Evolutionary conservation across 1,140 invertebrate genomes (phyloP), one percentile per base, ranked within the genome.

Genomic region (Leptinotarsa undecemlineata): DNA sequence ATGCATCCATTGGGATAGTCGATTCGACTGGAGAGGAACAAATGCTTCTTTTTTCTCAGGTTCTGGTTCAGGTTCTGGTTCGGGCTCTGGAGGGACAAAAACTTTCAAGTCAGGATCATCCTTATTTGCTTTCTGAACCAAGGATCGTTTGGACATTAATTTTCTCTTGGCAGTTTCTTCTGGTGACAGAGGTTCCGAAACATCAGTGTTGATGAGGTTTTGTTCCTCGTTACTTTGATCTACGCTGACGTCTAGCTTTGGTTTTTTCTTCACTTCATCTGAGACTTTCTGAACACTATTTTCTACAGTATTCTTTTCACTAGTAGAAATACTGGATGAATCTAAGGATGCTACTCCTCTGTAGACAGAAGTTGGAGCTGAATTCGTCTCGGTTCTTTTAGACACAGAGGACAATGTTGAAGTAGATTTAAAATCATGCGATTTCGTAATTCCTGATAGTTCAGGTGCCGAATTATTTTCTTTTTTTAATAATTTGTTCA

Each of bases 11-110:
- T 79, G 74, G 19, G 83, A 83, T n/a, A 85, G 57, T 48, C 82
- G 76, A 71, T 85, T 85, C 1, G 83, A 83, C 70, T 84, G 82
- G 23, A 85, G 74, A 66, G 84, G 84, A 15, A 84, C 80, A 69
- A 85, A 85, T 11, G 68, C 64, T 5, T 76, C 73, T 78, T 80
- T 77, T 48, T 75, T 71, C 21, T 76, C 73, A 19, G 77, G 73
- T 42, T 74, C 76, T n/a, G 76, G 72, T 72, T 78, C 75, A 0
- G 78, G 79, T 68, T 79, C 74, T 5, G 79, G 79, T 63, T 78
- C 76, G 8, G 81, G 79, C 67, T 79, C 77, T 60, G 80, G 79
- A 23, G 78, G 77, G 68, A 75, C 75, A 69, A 85, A 85, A 4
- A 84, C 79, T 61, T 77, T 71, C 68, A 85, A 74, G 72, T 85